Evolutionary conservation across 92 coral and sea anemone species (phyloP).

Genomic region (Meandrina meandrites): DNA sequence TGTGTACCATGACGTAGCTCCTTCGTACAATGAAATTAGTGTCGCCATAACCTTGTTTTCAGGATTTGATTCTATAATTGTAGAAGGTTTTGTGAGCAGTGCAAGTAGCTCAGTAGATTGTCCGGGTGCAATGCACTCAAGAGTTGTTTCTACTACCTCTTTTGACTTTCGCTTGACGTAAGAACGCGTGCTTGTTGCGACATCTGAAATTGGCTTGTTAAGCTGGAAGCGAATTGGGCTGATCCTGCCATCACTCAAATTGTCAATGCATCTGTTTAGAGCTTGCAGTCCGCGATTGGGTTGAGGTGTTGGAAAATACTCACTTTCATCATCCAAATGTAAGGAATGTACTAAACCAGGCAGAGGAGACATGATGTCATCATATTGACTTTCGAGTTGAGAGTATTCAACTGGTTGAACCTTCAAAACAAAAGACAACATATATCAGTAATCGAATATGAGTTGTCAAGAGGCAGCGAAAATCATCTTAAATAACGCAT

Average conservation of each 20-base stretch:
- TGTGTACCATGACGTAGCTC: slow-evolving; percentile 53
- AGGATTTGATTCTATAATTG: background rate
- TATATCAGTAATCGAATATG: background rate
- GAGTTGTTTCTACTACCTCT: slow-evolving; percentile 32
- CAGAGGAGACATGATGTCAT: slow-evolving; percentile 35
- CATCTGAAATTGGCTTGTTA: slow-evolving; percentile 39
- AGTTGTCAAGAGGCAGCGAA: too few relatives aligned
- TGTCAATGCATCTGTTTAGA: slow-evolving; percentile 40
- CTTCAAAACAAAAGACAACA: slow-evolving; percentile 11
- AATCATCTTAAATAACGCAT: too few relatives aligned
- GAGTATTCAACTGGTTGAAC: slow-evolving; percentile 37
- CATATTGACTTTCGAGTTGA: slow-evolving; percentile 27
- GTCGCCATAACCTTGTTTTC: slow-evolving; percentile 32
- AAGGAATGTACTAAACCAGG: slow-evolving; percentile 7
- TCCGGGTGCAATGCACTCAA: slow-evolving; percentile 56
- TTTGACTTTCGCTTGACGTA: slow-evolving; percentile 47
- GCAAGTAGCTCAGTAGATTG: slow-evolving; percentile 40
- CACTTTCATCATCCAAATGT: slow-evolving; percentile 20
- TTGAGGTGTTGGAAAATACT: slow-evolving; percentile 52
- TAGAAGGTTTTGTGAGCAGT: background rate
- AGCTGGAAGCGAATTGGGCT: slow-evolving; percentile 51
- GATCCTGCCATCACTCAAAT: slow-evolving; percentile 46
- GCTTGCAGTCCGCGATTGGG: slow-evolving; percentile 26
- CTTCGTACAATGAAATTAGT: slow-evolving; percentile 44
- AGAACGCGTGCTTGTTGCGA: slow-evolving; percentile 37